These are phyloP conservation scores for Neotoma lepida DNA, from an alignment of 2,113 vertebrate genomes.

Conservation along the genomic window DNA sequence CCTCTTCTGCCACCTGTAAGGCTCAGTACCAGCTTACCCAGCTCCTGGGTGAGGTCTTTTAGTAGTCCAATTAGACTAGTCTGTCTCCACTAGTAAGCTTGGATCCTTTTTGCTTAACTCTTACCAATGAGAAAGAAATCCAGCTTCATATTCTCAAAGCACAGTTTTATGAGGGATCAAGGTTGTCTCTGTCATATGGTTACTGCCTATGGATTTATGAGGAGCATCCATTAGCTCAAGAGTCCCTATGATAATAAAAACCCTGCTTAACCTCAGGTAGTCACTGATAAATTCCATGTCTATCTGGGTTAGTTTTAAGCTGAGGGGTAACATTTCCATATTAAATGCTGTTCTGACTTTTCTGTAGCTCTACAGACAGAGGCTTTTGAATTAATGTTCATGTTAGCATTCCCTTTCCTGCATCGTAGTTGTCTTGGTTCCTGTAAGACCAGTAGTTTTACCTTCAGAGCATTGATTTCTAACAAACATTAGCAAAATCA, in stretches of 20 bases:
- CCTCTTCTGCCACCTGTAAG: not conserved
- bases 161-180: not conserved
- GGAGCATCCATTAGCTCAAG: not conserved
- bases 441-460: not conserved
- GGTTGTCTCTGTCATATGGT: not conserved
- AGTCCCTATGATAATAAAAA: not conserved
- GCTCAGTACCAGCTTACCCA: not conserved
- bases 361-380: not conserved
- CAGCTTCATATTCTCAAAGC: not conserved
- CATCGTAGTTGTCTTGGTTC: not conserved
- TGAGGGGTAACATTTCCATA: not conserved
- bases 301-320: not conserved
- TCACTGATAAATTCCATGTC: not conserved
- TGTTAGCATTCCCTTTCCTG: not conserved
- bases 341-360: constrained; percentile 5
- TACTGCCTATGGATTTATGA: not conserved
- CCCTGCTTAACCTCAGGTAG: not conserved
- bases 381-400: not conserved
- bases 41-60: no score
- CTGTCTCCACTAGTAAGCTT: not conserved
- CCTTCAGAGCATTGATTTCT: constrained; percentile 26
- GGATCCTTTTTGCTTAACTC: not conserved
- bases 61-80: not conserved
- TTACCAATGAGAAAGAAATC: not conserved
- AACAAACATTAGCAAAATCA: not conserved